Conservation (phyloP, 2,888 invertebrate genomes). For the Ectobius pallidus region DNA sequence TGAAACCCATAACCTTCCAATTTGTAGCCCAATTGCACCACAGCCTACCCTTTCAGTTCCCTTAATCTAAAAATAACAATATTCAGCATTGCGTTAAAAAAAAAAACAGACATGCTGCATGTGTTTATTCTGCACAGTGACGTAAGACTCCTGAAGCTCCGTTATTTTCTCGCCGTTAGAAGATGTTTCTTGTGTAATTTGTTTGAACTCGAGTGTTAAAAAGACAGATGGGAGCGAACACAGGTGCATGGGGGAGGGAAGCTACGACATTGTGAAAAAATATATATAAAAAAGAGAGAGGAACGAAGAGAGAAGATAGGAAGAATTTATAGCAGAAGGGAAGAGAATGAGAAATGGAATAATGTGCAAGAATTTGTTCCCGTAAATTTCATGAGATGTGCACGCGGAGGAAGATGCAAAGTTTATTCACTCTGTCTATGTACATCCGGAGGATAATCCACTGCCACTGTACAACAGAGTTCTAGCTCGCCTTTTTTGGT, state of each 20-base stretch:
- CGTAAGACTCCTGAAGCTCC: not conserved
- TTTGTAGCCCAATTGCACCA: too few relatives aligned
- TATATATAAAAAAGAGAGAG: slow-evolving; percentile 23
- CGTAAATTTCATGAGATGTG: slow-evolving; percentile 32
- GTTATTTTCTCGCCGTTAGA: slow-evolving; percentile 35
- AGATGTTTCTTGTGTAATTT: slow-evolving; percentile 40
- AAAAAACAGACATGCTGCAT: too few relatives aligned
- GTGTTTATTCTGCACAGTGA: not conserved
- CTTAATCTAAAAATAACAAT: too few relatives aligned
- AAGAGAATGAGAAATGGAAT: slow-evolving; percentile 34
- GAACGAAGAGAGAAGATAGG: not conserved
- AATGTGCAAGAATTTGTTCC: slow-evolving; percentile 37
- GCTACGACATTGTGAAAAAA: slow-evolving; percentile 18
- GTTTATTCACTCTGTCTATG: not conserved
- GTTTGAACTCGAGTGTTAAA: slow-evolving; percentile 39
- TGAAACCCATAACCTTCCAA: too few relatives aligned
- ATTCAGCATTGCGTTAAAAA: too few relatives aligned
- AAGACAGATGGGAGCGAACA: slow-evolving; percentile 36
- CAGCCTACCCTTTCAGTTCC: too few relatives aligned
- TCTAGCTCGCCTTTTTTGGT: too few relatives aligned
- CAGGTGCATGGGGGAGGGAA: slow-evolving; percentile 34
- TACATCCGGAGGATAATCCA: not conserved
- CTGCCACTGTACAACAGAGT: not conserved
- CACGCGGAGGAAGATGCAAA: not conserved
- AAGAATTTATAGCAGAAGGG: slow-evolving; percentile 28